Conservation (phyloP, 2,797 vertebrate species). For the Carapus acus region DNA sequence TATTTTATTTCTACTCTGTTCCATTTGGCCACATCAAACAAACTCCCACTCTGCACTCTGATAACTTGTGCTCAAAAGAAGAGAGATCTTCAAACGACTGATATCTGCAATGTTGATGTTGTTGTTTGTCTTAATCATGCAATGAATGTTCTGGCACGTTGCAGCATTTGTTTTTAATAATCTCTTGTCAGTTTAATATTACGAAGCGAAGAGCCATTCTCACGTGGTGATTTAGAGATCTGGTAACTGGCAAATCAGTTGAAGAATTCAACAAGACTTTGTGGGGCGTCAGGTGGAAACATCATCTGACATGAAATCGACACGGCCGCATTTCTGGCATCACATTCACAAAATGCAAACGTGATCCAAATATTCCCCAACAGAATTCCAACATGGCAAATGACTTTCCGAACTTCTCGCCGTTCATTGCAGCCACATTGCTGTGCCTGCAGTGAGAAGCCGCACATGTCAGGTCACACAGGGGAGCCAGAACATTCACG, state of each 20-base stretch:
- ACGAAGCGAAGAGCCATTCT: too few relatives aligned
- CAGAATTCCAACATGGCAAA: constrained; percentile 55
- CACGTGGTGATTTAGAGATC: background rate
- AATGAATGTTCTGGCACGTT: too few relatives aligned
- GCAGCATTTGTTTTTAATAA: too few relatives aligned
- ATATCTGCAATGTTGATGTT: too few relatives aligned
- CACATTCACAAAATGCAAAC: constrained; percentile 45
- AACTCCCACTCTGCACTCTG: too few relatives aligned
- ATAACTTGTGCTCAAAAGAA: too few relatives aligned
- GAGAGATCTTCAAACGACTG: too few relatives aligned
- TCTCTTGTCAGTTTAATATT: too few relatives aligned
- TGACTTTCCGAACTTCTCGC: constrained; percentile 40
- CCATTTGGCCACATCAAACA: too few relatives aligned
- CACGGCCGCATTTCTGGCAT: constrained; percentile 48
- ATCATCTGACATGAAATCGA: constrained; percentile 32
- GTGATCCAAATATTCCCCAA: constrained; percentile 44
- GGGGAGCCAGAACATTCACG: constrained; percentile 22
- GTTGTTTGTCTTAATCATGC: too few relatives aligned
- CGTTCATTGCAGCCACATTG: constrained; percentile 33
- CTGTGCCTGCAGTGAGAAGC: constrained; percentile 32
- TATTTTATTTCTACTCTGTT: too few relatives aligned
- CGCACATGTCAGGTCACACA: constrained; percentile 43
- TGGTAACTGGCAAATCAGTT: background rate
- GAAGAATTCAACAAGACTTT: constrained; percentile 16
- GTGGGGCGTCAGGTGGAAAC: constrained; percentile 36